Evolutionary conservation across 2,797 vertebrate species (phyloP).

Genomic region (Sciurus carolinensis): DNA sequence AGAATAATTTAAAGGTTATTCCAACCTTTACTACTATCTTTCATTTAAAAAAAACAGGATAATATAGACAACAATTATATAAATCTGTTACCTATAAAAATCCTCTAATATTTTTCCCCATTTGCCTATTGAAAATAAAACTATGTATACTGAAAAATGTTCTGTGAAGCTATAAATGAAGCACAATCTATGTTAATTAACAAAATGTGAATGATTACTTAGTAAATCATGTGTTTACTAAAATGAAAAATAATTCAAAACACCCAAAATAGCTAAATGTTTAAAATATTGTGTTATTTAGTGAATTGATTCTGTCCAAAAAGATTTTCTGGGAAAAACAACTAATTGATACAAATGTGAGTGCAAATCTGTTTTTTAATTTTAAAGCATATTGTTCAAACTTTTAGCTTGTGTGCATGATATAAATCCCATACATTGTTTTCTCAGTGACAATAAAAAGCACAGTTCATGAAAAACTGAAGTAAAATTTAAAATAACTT

Average conservation of each 20-base stretch:
- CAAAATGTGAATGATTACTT: constrained; percentile 83
- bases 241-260: constrained; percentile 83
- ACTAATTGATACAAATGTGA: constrained; percentile 86
- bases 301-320: constrained; percentile 85
- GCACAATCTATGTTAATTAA: constrained; percentile 76
- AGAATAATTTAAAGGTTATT: constrained; percentile 62
- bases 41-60: constrained; percentile 59
- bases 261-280: constrained; percentile 75
- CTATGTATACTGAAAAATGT: constrained; percentile 71
- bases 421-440: constrained; percentile 88
- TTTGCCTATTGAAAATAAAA: constrained; percentile 76
- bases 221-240: constrained; percentile 88
- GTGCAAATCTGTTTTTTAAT: constrained; percentile 87
- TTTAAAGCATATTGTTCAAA: constrained; percentile 89
- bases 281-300: constrained; percentile 82
- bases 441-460: constrained; percentile 91
- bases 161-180: constrained; percentile 79
- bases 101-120: background rate
- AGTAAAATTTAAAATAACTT: constrained; percentile 89
- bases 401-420: constrained; percentile 90
- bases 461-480: constrained; percentile 90
- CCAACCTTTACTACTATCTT: constrained; percentile 15
- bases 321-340: constrained; percentile 81
- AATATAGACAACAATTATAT: background rate
- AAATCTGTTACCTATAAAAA: no score